Evolutionary conservation across 1,140 invertebrate species (phyloP), one percentile per base, ranked within the genome.

Genomic region (Mercenaria mercenaria): DNA sequence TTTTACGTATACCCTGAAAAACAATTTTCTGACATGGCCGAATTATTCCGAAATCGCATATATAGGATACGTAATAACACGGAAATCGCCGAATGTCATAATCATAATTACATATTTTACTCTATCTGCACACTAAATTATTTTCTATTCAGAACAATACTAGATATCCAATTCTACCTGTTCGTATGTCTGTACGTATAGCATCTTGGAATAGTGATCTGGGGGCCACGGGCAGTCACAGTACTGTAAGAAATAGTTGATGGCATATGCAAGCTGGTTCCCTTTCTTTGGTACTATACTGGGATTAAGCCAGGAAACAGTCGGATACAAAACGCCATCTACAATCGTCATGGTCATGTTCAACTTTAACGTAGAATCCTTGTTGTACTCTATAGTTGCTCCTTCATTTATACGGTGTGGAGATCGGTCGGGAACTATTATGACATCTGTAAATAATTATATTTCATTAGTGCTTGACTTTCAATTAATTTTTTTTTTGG

Each of bases 221-320:
- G 77, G 52, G 1, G 92, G 90, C 43, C 90, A 56, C 11, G 50
- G 64, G 52, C 93, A 94, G 15, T 88, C 79, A 72, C 93, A 94
- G n/a, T 91, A 61, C 50, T 89, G 64, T 29, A 91, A 72, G 56
- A 91, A 92, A 61, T 85, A 87, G n/a, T 87, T 50, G 13, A 94
- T 81, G 10, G 69, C 59, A 81, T 93, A 93, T 15, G 85, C 41
- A 18, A 92, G 69, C 23, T 37, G 34, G 11, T 56, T 34, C 3
- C 64, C 67, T 26, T n/a, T 56, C 0, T 29, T 61, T 3, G 39
- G 20, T 2, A 50, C 43, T 13, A 83, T n/a, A 23, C 82, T 81
- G 3, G 93, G 93, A 83, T 92, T 86, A 15, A 69, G 59, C 93
- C 93, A 93, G 59, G 84, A 77, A 0, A 92, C 50, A 1, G 77